phyloP scores from a whole-genome alignment of 2,113 vertebrate species.

The Heterotilapia buettikoferi region DNA sequence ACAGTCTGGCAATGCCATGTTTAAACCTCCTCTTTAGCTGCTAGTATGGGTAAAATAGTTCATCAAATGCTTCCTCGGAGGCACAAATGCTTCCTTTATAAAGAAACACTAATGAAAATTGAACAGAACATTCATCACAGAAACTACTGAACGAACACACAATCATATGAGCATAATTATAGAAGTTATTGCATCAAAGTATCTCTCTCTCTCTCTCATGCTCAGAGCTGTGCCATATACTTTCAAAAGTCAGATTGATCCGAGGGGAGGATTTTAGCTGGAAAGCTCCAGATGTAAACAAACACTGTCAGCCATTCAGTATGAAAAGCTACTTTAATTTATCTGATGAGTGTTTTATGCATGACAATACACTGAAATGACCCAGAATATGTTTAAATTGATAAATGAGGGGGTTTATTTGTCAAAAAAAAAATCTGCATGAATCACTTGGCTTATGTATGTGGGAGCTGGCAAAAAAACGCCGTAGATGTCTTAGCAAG shows the following conservation, averaged over 20 bases:
- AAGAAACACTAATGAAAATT: not conserved
- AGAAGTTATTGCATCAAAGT: not conserved
- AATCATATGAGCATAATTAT: constrained; percentile 1
- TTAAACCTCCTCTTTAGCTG: not conserved
- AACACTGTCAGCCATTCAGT: not conserved
- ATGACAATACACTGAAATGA: not conserved
- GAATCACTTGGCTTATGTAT: not conserved
- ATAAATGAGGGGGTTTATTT: not conserved
- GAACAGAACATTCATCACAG: not conserved
- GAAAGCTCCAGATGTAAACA: constrained; percentile 1
- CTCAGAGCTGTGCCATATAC: constrained; percentile 1
- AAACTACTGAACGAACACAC: not conserved
- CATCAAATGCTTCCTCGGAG: not conserved
- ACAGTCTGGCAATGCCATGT: not conserved
- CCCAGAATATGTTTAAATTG: not conserved
- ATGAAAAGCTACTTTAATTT: not conserved
- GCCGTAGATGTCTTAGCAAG: not conserved
- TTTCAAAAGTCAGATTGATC: constrained; percentile 36
- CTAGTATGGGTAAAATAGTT: not conserved
- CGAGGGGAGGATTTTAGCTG: constrained; percentile 3
- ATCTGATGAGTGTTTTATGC: not conserved
- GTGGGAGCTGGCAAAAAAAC: not conserved
- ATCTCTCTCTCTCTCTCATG: not conserved
- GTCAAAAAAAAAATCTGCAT: not conserved
- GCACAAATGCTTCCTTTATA: not conserved